Evolutionary conservation across 2,888 invertebrate genomes (phyloP), one percentile per base, ranked within the genome.

Genomic region (Brachyptera risi): DNA sequence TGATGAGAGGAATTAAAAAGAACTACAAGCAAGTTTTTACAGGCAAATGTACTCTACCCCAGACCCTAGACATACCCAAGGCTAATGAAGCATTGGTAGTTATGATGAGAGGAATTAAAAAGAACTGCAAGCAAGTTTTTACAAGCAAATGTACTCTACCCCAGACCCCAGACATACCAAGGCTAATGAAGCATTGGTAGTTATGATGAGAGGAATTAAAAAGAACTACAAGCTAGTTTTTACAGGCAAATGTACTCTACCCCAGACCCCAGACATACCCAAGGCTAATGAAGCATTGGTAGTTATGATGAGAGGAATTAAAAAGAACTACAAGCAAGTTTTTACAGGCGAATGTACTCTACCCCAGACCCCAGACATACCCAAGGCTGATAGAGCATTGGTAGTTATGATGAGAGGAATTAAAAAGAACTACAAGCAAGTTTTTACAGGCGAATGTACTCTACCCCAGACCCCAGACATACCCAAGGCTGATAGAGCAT

Each of bases 131-230:
- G 17, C 40, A 58, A 24, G 58, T 58, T 24, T 24, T 42, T n/a
- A n/a, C n/a, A n/a, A n/a, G n/a, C n/a, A n/a, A n/a, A n/a, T n/a
- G n/a, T n/a, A n/a, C n/a, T n/a, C n/a, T n/a, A n/a, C n/a, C n/a
- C n/a, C n/a, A n/a, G n/a, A n/a, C n/a, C n/a, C n/a, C n/a, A n/a
- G n/a, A n/a, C n/a, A n/a, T n/a, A n/a, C n/a, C n/a, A n/a, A n/a
- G n/a, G 35, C 35, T 11, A 35, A 35, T 24, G 15, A 17, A 15
- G 50, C 50, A 50, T n/a, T 38, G 38, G 38, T 37, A 15, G 21
- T 56, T 13, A 58, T 58, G 58, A 19, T 58, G 9, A 9, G 58
- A 7, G 58, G 58, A n/a, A 58, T 58, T 15, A 58, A 58, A n/a
- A 21, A 15, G 19, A 58, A 58, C 26, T 58, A 11, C 21, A 58